Evolutionary conservation across 2,113 vertebrate genomes (phyloP), one percentile per base, ranked within the genome.

Genomic region (Myotis davidii): DNA sequence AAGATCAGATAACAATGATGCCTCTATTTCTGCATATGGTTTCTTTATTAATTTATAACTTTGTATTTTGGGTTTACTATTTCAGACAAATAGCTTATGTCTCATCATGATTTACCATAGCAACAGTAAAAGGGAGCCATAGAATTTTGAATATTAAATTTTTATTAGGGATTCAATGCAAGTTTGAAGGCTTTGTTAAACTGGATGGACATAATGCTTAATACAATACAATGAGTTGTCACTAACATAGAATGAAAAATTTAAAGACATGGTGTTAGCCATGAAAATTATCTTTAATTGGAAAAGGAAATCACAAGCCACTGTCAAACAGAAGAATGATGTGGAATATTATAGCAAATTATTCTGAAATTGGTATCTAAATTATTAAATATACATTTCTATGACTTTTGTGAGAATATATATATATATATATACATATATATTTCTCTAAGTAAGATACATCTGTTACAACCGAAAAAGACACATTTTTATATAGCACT

Each of bases 321-420:
- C 45, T 88, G 64, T 83, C 32, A 72, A 81, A 88, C 7, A 83
- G 52, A 69, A 90, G n/a, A 94, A 88, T 85, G 50, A 48, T 23
- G 4, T 85, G 12, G 20, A 67, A 84, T 85, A 85, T 70, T 90
- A 90, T 23, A 84, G n/a, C 34, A 52, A 32, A 64, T 37, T 61
- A 88, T 91, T 85, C 59, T 94, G 73, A 92, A 95, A n/a, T 77
- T 89, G 39, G 5, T 20, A 91, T 85, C 23, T 88, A 89, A 97
- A 89, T 84, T 85, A 88, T 65, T 87, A 90, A 93, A 69, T 23
- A 59, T 65, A 69, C 3, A 86, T 39, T 92, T 85, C 70, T 13
- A 37, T 78, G 82, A 56, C 3, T 64, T 64, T 54, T 37, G 25
- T 12, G 45, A 50, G 84, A 29, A 29, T 92, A 50, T 90, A 2